phyloP scores from a whole-genome alignment of 2,113 vertebrate species.

The Odocoileus virginianus region DNA sequence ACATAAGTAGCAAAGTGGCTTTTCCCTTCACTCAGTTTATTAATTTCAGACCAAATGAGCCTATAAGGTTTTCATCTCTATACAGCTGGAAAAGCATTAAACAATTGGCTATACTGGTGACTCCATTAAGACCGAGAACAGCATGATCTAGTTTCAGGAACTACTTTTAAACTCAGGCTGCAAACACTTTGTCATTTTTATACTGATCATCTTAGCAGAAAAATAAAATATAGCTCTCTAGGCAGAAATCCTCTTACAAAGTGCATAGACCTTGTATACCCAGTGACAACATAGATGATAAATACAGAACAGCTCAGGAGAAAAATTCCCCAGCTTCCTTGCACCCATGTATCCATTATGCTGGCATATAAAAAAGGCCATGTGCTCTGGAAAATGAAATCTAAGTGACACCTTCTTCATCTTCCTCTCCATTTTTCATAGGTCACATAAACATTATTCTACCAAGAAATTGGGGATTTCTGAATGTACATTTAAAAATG shows the following conservation, averaged over 20 bases:
- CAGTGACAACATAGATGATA: constrained; percentile 67
- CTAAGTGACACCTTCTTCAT: constrained; percentile 70
- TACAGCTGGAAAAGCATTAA: not conserved
- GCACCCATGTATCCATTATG: constrained; percentile 57
- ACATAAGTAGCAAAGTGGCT: not conserved
- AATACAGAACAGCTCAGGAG: constrained; percentile 56
- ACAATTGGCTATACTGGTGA: constrained; percentile 25
- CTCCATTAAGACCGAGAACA: constrained; percentile 53
- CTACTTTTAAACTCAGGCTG: constrained; percentile 55
- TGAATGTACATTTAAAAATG: constrained; percentile 50
- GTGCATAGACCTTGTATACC: constrained; percentile 68
- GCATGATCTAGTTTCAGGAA: constrained; percentile 60
- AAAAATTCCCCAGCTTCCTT: constrained; percentile 46
- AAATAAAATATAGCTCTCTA: constrained; percentile 71
- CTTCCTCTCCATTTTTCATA: constrained; percentile 40
- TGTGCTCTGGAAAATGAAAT: constrained; percentile 68
- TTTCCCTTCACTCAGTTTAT: constrained; percentile 27
- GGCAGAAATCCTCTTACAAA: constrained; percentile 70
- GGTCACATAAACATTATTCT: constrained; percentile 52
- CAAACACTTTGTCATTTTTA: constrained; percentile 70
- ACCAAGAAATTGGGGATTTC: constrained; percentile 41
- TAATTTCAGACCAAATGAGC: constrained; percentile 33
- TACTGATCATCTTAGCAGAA: constrained; percentile 70
- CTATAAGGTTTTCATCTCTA: constrained; percentile 37
- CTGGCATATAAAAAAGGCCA: constrained; percentile 57